Evolutionary conservation across 2,113 vertebrate species (phyloP), one percentile per base, ranked within the genome.

Genomic region (Myrmecobius fasciatus): DNA sequence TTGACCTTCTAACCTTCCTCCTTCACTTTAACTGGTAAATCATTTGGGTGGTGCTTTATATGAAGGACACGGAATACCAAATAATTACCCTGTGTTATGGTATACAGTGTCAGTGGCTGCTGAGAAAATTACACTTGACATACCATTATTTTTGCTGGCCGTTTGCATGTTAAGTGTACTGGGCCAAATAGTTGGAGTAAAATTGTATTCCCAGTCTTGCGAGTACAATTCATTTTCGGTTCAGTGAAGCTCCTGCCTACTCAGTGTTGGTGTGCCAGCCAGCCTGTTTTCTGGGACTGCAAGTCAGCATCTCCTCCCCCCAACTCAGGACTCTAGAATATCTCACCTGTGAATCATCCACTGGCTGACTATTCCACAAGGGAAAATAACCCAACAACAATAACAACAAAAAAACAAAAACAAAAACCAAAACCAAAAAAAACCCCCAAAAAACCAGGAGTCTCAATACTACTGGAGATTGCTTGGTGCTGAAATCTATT

Each of bases 1-100:
- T 94, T 93, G 98, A 95, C 94, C 94, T 90, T 95, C 9, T 97
- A 91, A 93, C 97, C 97, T 97, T 95, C 95, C 53, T 92, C 94
- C 96, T 90, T 97, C 94, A 31, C n/a, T 60, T 93, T 28, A 48
- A 93, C 96, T 97, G 97, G 97, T 96, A 96, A 96, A 96, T 97
- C 36, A 0, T 94, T 97, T 96, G 95, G 97, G 94, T 92, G 51
- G 90, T 90, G 53, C 49, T 96, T 96, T 94, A 93, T 97, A 94
- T 95, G 97, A 97, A 97, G 54, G 54, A 36, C 89, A 88, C 12
- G 26, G 54, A 83, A 54, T 95, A 95, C 97, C 95, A 96, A 94
- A 97, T 96, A 97, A 98, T 98, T 94, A 92, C 2, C 17, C 89
- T 96, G 0, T 0, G 95, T 97, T 97, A 97, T 88, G 89, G 89